Evolutionary conservation across 2,797 vertebrate genomes (phyloP).

Genomic region (Pseudocheirus occidentalis): DNA sequence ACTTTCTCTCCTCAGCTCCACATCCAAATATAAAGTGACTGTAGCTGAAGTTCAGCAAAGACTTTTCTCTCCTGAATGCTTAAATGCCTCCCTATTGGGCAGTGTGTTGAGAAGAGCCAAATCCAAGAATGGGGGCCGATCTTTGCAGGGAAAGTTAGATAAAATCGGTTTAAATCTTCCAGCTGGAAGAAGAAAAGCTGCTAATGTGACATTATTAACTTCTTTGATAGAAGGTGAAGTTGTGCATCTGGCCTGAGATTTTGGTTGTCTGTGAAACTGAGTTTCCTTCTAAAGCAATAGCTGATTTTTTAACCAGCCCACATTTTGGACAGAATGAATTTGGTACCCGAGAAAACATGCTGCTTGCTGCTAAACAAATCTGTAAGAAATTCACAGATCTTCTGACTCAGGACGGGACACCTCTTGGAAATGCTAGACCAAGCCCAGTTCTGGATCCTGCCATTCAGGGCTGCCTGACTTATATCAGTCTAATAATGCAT

Average conservation of each 20-base stretch:
- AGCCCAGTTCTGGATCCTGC: conserved; percentile 96
- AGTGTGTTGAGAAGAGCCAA: conserved; percentile 98
- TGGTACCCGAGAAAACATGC: conserved; percentile 96
- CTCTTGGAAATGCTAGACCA: conserved; percentile 94
- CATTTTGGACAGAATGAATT: conserved; percentile 96
- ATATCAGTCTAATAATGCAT: conserved; percentile 98
- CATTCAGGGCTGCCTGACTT: conserved; percentile 97
- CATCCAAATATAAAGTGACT: conserved; percentile 99
- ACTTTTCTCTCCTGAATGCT: conserved; percentile 96
- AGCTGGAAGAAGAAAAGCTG: conserved; percentile 97
- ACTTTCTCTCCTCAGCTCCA: conserved; percentile 97
- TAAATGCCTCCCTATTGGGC: conserved; percentile 96
- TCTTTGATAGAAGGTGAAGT: conserved; percentile 99
- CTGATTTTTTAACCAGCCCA: conserved; percentile 94
- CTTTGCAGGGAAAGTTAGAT: conserved; percentile 97
- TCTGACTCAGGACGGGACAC: conserved; percentile 96
- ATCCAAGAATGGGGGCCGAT: conserved; percentile 98
- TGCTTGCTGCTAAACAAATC: conserved; percentile 98
- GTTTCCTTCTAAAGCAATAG: conserved; percentile 97
- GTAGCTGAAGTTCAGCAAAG: conserved; percentile 98
- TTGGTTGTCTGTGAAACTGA: conserved; percentile 98
- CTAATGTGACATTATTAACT: conserved; percentile 97
- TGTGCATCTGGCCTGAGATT: conserved; percentile 97
- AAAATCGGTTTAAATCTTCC: conserved; percentile 99
- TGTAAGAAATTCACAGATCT: conserved; percentile 99